phyloP scores from a whole-genome alignment of 1,140 invertebrate species.

The Lethocerus indicus region DNA sequence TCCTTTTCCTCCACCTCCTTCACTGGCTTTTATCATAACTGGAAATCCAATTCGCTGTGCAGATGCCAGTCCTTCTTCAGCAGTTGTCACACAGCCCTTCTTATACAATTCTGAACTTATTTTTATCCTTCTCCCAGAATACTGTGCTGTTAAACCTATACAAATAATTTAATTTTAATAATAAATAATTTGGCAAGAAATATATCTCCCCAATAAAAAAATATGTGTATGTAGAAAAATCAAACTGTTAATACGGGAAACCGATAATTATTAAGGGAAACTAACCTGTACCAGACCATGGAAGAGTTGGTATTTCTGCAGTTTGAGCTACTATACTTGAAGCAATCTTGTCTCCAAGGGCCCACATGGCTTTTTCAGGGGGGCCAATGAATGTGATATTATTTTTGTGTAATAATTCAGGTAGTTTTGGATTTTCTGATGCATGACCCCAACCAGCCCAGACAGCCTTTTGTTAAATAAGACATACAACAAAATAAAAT shows the following conservation, averaged over 20 bases:
- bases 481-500: neutral
- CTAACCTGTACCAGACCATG: constrained; percentile 89
- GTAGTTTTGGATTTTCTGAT: constrained; percentile 96
- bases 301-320: constrained; percentile 90
- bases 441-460: constrained; percentile 99
- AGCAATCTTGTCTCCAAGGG: constrained; percentile 97
- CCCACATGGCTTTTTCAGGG: constrained; percentile 98
- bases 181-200: no score
- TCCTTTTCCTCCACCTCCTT: constrained; percentile 98
- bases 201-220: neutral
- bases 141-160: constrained; percentile 63
- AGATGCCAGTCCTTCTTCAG: constrained; percentile 74
- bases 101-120: constrained; percentile 85
- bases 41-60: constrained; percentile 92
- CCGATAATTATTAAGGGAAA: no score
- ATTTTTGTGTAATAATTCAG: constrained; percentile 83
- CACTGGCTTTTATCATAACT: constrained; percentile 99
- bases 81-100: constrained; percentile 73
- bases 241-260: no score
- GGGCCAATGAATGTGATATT: constrained; percentile 82
- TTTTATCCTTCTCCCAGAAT: constrained; percentile 74
- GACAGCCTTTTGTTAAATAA: constrained; percentile 50
- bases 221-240: no score
- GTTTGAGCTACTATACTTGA: constrained; percentile 99
- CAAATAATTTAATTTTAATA: no score